These are phyloP conservation scores for Ophion ellenae DNA, from an alignment of 2,888 invertebrate species.

Conservation along the genomic window DNA sequence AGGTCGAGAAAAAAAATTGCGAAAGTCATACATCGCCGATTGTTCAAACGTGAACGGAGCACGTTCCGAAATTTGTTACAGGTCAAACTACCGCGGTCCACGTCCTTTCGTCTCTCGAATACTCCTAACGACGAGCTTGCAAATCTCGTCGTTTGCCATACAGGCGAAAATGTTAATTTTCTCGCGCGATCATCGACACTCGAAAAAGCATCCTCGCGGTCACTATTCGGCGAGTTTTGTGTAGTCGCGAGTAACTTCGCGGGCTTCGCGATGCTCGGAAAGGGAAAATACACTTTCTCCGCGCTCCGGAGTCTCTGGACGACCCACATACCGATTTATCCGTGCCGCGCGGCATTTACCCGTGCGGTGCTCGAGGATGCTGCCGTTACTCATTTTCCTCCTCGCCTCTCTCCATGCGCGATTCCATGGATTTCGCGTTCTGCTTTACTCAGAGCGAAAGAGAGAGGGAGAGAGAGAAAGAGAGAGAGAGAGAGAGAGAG, in stretches of 20 bases:
- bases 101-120: background rate
- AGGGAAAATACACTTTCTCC: constrained; percentile 81
- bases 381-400: constrained; percentile 57
- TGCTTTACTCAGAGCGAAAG: constrained; percentile 7
- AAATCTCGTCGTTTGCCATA: background rate
- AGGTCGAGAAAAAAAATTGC: constrained; percentile 23
- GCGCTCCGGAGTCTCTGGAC: constrained; percentile 66
- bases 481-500: background rate
- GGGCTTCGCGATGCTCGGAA: constrained; percentile 64
- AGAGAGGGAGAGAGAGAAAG: constrained; percentile 6
- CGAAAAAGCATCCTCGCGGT: constrained; percentile 39
- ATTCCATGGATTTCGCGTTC: constrained; percentile 19
- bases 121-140: background rate
- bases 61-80: background rate
- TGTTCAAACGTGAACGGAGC: background rate
- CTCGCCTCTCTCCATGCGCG: constrained; percentile 21
- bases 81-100: background rate
- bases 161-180: background rate
- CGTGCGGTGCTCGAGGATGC: constrained; percentile 61
- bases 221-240: constrained; percentile 58
- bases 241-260: constrained; percentile 32
- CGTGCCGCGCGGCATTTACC: constrained; percentile 65
- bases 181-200: background rate
- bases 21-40: constrained; percentile 14
- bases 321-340: constrained; percentile 82